A percentile compares a stretch with the other conserved stretches of the same genome.
phyloP scores from a whole-genome alignment of 2,888 invertebrate species.

The Apamea epomidion region DNA sequence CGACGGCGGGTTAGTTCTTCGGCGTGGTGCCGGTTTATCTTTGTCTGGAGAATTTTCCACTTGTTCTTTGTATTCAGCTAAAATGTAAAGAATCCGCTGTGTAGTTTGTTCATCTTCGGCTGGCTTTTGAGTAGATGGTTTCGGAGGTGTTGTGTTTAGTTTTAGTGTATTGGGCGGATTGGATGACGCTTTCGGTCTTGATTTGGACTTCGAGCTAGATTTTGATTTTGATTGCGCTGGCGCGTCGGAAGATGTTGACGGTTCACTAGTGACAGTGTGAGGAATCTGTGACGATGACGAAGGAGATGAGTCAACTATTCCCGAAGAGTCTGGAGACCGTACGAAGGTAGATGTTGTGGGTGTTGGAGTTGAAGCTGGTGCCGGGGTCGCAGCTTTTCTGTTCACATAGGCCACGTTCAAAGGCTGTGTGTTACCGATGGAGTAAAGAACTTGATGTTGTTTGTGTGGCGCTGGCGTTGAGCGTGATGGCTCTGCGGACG shows the following conservation, averaged over 20 bases:
- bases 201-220: conserved; percentile 85
- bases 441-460: conserved; percentile 84
- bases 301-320: conserved; percentile 80
- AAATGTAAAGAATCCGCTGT: conserved; percentile 94
- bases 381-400: conserved; percentile 81
- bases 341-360: conserved; percentile 80
- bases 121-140: conserved; percentile 92
- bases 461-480: conserved; percentile 74
- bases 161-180: conserved; percentile 91
- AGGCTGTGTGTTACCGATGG: conserved; percentile 82
- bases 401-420: conserved; percentile 86
- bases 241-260: conserved; percentile 72
- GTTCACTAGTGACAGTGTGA: conserved; percentile 79
- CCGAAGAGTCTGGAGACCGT: conserved; percentile 85
- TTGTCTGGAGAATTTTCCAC: conserved; percentile 95
- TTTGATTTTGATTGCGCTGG: conserved; percentile 78
- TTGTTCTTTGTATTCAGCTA: conserved; percentile 95
- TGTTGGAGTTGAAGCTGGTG: conserved; percentile 69
- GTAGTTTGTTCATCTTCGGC: conserved; percentile 95
- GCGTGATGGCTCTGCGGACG: conserved; percentile 60
- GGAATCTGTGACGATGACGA: conserved; percentile 80
- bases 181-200: conserved; percentile 90
- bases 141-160: conserved; percentile 91
- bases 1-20: conserved; percentile 93
- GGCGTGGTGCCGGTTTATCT: conserved; percentile 94